Percentiles rank a stretch among this genome's conserved stretches.
Conservation (phyloP, 2,888 invertebrate species). For the Alloscopus bannaensis region DNA sequence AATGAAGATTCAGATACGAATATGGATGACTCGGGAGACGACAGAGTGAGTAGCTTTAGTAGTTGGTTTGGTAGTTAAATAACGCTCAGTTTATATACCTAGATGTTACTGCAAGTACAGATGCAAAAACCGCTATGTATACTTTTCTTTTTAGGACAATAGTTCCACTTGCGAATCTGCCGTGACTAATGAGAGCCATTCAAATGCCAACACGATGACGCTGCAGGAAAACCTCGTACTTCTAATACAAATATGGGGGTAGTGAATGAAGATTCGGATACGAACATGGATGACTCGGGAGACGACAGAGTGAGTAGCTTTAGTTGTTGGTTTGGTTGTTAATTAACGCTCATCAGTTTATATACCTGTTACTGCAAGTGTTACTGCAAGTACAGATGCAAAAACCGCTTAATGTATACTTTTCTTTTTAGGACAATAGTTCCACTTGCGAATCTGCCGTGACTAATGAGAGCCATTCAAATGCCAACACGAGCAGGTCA, state of each 20-base stretch:
- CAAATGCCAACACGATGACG: conserved; percentile 69
- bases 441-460: conserved; percentile 68
- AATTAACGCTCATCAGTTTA: too few relatives aligned
- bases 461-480: conserved; percentile 68
- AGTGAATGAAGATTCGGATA: conserved; percentile 49
- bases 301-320: conserved; percentile 39
- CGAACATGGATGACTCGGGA: conserved; percentile 54
- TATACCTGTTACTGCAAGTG: background rate
- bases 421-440: conserved; percentile 50
- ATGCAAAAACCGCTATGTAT: background rate
- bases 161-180: conserved; percentile 68
- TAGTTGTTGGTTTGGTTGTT: background rate
- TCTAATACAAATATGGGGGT: too few relatives aligned
- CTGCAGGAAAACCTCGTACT: too few relatives aligned
- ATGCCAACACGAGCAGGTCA: conserved; percentile 69
- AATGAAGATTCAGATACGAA: conserved; percentile 54
- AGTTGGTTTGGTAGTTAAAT: background rate
- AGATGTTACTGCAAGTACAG: background rate
- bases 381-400: background rate
- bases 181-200: conserved; percentile 67
- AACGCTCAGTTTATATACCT: too few relatives aligned
- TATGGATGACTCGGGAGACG: conserved; percentile 59
- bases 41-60: conserved; percentile 14
- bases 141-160: conserved; percentile 49
- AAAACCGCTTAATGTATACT: conserved; percentile 6